Base-by-base conservation (phyloP, 2,888 invertebrate species). In the Orgyia antiqua region DNA sequence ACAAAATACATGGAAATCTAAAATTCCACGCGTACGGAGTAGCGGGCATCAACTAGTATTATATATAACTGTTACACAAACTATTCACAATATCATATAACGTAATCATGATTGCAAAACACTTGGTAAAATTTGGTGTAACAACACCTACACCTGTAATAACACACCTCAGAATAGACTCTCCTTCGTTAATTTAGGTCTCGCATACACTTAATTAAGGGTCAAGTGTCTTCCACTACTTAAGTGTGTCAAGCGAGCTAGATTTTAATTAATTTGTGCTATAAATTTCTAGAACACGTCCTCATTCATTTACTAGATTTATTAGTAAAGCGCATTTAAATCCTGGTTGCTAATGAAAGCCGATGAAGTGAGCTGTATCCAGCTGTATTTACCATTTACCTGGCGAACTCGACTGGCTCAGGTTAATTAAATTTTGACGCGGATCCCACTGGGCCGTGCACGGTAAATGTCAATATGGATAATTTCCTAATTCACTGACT, bases 351-450 rank as follows among this genome's bases (percentile, higher is more conserved):
- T 69, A 70, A 70, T 68, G 61, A 68, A 65, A 64, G 46, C 52
- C 59, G 56, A 64, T 57, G 64, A 53, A 57, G 49, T 52, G 38
- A 35, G 42, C 27, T 19, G 21, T 41, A 23, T 44, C 44, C 50
- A 42, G 37, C 43, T 45, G 49, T 54, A 54, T 54, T 52, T 51
- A 54, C 43, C 39, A 31, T 39, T 23, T 23, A 23, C 23, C 23
- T 42, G 41, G 47, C 24, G 32, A 28, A 19, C 41, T 33, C 39
- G 7, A 27, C 35, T 36, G 36, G 33, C 40, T 26, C 31, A 58
- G 60, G 68, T 66, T 75, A 73, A 75, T 73, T 72, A 68, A 68
- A 75, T 72, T 68, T 62, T 59, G 62, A 60, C 66, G 64, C 58
- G 54, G 47, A 57, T 52, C 54, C 47, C 38, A 45, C 52, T 20